Percentiles rank a stretch among this genome's conserved stretches.
Evolutionary conservation across 2,113 vertebrate genomes (phyloP).

Genomic region (Scolopax mira): DNA sequence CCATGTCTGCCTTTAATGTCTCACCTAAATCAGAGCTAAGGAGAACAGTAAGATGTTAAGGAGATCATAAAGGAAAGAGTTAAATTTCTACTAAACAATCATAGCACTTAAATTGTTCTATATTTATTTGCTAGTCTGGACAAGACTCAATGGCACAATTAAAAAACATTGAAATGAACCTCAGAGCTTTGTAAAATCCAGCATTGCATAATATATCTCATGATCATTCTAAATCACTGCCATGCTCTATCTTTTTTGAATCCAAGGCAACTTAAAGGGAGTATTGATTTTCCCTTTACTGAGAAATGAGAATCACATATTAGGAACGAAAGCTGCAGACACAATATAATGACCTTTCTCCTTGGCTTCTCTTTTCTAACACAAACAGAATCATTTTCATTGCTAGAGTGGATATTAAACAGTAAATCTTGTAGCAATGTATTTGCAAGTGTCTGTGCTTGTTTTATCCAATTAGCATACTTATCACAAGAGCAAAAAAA

Average conservation of each 20-base stretch:
- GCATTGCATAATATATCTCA: constrained; percentile 9
- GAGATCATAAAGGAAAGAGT: not conserved
- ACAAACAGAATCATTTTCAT: constrained; percentile 69
- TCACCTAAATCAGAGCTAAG: not conserved
- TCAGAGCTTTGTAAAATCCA: constrained; percentile 37
- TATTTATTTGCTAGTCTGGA: not conserved
- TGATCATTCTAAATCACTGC: constrained; percentile 40
- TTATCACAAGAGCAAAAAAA: constrained; percentile 18
- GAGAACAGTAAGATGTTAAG: not conserved
- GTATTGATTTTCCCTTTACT: constrained; percentile 75
- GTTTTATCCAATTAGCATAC: constrained; percentile 53
- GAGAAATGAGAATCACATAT: constrained; percentile 72
- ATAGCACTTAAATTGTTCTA: not conserved
- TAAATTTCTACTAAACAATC: not conserved
- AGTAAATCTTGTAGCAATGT: constrained; percentile 56
- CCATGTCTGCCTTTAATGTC: not conserved
- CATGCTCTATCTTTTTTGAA: constrained; percentile 48
- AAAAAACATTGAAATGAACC: constrained; percentile 27
- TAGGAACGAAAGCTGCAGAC: constrained; percentile 62
- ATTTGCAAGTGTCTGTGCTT: constrained; percentile 38
- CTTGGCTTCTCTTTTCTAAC: constrained; percentile 61
- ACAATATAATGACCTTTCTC: constrained; percentile 70
- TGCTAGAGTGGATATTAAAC: constrained; percentile 66
- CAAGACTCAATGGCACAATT: not conserved
- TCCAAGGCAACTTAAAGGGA: constrained; percentile 64